Evolutionary conservation across 2,888 invertebrate species (phyloP), one percentile per base, ranked within the genome.

Genomic region (Eristalis tenax): DNA sequence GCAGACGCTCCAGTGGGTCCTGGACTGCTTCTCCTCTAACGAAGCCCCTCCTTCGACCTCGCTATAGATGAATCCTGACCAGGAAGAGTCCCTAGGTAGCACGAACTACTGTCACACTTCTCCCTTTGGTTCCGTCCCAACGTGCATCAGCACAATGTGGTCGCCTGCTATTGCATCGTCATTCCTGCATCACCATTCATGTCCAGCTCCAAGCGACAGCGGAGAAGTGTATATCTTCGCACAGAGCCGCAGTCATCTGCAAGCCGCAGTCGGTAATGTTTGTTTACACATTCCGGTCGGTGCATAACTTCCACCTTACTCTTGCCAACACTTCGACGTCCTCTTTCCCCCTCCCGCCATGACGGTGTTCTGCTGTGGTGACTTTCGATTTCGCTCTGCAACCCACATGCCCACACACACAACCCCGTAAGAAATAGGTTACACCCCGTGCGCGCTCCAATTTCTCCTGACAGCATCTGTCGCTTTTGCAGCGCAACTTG

Each of bases 301-400:
- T 59, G 32, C 22, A 23, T 78, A 56, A 66, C 40, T 57, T 64
- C 32, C 71, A 63, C 57, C 26, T 76, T 63, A 63, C 28, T 76
- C 35, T 23, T 73, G 22, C 74, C 64, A 84, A 77, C 50, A 50
- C 50, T 10, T 66, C 1, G 18, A 2, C 18, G 18, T 18, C 43
- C 43, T n/a, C 18, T 35, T 65, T 79, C 73, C 70, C 61, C 70
- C 82, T 66, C 8, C 50, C 50, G 0, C 59, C 74, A 28, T 86
- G 70, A 66, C 82, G 69, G 70, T 79, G 70, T 86, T 86, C 82
- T 81, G 73, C 38, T 77, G 81, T 65, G 69, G 69, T 81, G 73
- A 86, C 82, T 86, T 86, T 86, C 86, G 63, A 75, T 86, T 86
- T 86, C 35, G 57, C 81, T 69, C 85, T 77, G 57, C 73, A 61